Evolutionary conservation across 2,888 invertebrate species (phyloP), one percentile per base, ranked within the genome.

Genomic region (Chymomyza amoena): DNA sequence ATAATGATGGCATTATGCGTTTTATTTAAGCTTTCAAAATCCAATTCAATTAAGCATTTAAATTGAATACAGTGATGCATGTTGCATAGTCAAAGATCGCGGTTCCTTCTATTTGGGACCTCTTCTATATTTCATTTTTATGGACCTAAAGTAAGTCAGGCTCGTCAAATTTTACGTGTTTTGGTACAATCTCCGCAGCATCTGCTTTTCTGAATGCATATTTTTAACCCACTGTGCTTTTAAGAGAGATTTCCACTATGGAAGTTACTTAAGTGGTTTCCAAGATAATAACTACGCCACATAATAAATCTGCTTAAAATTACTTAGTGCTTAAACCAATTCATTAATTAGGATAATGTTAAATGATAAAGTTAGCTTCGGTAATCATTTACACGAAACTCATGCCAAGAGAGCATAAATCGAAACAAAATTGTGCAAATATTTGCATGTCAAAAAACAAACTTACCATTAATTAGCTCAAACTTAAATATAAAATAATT

Each of bases 1-100:
- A 83, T 84, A 83, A 82, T 82, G 80, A 73, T 69, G 73, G 56
- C 61, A 64, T 61, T 61, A 67, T 54, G 68, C 64, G 63, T 77
- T 77, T 70, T 59, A 80, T 75, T 81, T 69, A 81, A 78, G 73
- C 71, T 77, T 59, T 56, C 39, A 52, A 61, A 68, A 57, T 72
- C 66, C 70, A 79, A 70, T 81, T 77, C 65, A 68, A 72, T 68
- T 69, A 56, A 13, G 39, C 64, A 20, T 73, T 65, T 56, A 57
- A 57, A 56, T 60, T 32, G 5, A 50, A 6, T n/a, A 5, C 13
- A 51, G 2, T 39, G 15, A 57, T 64, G 10, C 13, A 39, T 52
- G 10, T 13, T 62, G 59, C 7, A 32, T 9, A 32, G 32, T 32
- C 32, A 32, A 32, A 32, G 6, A 7, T 9, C 7, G 7, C 7